A percentile compares a stretch with the other conserved stretches of the same genome.
Evolutionary conservation across 1,140 invertebrate species (phyloP).

Genomic region (Brachionus sp.): DNA sequence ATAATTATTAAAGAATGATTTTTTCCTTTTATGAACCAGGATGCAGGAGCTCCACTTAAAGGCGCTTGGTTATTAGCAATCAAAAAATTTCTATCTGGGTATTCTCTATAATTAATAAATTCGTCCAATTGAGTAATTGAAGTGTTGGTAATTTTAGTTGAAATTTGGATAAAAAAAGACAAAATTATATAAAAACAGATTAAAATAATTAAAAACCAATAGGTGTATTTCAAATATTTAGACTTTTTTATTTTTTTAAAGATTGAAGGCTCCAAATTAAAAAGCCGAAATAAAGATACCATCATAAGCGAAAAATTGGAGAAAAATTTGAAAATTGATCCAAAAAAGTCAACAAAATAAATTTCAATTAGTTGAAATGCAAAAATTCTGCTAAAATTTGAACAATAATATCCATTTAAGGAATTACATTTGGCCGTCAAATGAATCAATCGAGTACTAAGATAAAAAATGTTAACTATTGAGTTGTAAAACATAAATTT

Average conservation of each 20-base stretch:
- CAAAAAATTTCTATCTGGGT: neutral
- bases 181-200: neutral
- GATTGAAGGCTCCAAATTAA: neutral
- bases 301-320: neutral
- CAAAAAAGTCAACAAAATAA: neutral
- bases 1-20: neutral
- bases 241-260: neutral
- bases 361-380: conserved; percentile 1
- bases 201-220: neutral
- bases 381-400: neutral
- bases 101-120: neutral
- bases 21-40: neutral
- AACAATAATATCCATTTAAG: neutral
- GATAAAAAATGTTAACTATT: neutral
- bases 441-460: neutral
- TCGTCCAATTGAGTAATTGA: neutral
- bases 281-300: neutral
- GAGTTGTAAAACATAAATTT: conserved; percentile 1
- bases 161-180: neutral
- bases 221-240: neutral
- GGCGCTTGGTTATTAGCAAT: neutral
- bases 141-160: neutral
- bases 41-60: neutral
- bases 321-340: neutral
- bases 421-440: neutral